Conservation (phyloP, 2,797 vertebrate genomes). For the Coranthus polyacanthus region DNA sequence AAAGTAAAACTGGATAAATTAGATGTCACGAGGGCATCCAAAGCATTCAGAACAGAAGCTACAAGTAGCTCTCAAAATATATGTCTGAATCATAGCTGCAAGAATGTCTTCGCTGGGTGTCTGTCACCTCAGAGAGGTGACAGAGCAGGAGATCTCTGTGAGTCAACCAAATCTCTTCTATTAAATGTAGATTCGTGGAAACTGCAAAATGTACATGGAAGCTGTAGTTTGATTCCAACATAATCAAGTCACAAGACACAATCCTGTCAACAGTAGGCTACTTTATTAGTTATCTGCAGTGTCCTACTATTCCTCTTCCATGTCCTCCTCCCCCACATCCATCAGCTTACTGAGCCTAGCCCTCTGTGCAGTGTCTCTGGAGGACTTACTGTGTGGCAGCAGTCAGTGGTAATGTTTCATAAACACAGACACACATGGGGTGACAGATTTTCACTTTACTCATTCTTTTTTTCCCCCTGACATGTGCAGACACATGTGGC, state of each 20-base stretch:
- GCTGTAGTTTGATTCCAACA: no score
- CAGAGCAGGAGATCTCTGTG: constrained; percentile 13
- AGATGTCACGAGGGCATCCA: not conserved
- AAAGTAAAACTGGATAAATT: not conserved
- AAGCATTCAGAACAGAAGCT: accelerated
- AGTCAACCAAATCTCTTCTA: not conserved
- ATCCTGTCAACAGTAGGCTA: not conserved
- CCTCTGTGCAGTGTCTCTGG: constrained; percentile 56
- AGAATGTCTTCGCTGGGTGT: constrained; percentile 34
- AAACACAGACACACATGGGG: constrained; percentile 73
- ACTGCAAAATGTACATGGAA: not conserved
- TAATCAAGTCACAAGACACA: constrained; percentile 11
- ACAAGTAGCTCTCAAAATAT: constrained; percentile 19
- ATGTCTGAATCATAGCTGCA: constrained; percentile 50
- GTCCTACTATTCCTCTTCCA: not conserved
- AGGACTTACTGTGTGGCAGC: constrained; percentile 65
- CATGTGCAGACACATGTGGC: constrained; percentile 75
- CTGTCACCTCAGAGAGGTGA: constrained; percentile 39
- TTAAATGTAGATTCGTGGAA: not conserved
- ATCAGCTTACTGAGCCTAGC: constrained; percentile 25
- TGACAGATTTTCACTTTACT: constrained; percentile 61
- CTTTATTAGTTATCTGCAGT: constrained; percentile 15
- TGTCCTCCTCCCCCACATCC: constrained; percentile 13
- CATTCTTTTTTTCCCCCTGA: constrained; percentile 57
- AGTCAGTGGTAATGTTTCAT: constrained; percentile 72